Conservation (phyloP, 2,113 vertebrate genomes). For the Muntiacus reevesi region DNA sequence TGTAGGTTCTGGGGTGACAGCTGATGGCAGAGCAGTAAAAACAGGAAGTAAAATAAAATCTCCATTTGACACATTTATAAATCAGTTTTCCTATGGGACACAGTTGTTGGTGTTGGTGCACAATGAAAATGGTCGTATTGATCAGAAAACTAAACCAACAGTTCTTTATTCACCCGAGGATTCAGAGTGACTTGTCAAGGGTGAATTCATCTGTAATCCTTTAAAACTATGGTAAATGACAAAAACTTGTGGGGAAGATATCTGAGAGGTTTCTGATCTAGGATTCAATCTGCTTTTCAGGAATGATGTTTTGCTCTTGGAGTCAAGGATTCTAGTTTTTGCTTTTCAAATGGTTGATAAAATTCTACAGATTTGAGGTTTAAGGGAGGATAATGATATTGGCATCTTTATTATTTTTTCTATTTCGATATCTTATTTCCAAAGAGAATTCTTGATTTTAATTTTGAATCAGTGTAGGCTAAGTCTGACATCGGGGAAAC, state of each 20-base stretch:
- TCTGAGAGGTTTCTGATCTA: background rate
- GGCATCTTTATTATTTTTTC: background rate
- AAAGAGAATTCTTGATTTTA: background rate
- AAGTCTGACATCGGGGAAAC: background rate
- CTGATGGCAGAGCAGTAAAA: conserved; percentile 39
- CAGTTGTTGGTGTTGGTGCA: background rate
- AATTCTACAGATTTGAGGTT: background rate
- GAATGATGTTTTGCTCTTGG: background rate
- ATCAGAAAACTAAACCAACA: conserved; percentile 24
- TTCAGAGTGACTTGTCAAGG: background rate
- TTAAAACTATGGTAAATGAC: background rate
- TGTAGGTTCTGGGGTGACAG: background rate
- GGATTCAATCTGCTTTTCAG: background rate
- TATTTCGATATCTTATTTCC: background rate
- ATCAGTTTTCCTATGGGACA: conserved; percentile 16
- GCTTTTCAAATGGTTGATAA: background rate
- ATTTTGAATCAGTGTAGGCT: background rate
- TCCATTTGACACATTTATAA: conserved; percentile 43
- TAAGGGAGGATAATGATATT: background rate
- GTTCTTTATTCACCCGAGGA: background rate
- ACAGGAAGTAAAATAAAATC: conserved; percentile 61
- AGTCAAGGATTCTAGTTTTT: background rate
- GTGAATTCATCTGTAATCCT: background rate
- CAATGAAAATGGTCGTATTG: conserved; percentile 16
- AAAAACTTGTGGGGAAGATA: background rate